Evolutionary conservation across 1,140 invertebrate genomes (phyloP).

Genomic region (Onthophagus taurus): DNA sequence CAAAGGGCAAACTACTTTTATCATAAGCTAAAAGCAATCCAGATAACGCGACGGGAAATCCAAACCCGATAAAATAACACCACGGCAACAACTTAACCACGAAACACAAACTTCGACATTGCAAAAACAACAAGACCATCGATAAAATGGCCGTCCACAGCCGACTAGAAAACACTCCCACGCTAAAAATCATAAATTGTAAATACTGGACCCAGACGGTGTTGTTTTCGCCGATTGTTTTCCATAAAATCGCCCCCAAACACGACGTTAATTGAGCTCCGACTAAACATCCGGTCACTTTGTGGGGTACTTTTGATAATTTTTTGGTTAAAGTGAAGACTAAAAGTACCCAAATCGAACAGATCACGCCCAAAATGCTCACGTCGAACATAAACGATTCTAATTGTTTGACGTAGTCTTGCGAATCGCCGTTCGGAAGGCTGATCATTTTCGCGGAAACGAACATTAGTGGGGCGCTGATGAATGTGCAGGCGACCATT

Average conservation of each 20-base stretch:
- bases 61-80: conserved; percentile 56
- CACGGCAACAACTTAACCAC: conserved; percentile 62
- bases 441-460: conserved; percentile 88
- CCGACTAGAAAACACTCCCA: conserved; percentile 66
- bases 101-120: conserved; percentile 71
- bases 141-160: conserved; percentile 78
- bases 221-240: conserved; percentile 38
- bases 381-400: conserved; percentile 73
- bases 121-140: conserved; percentile 67
- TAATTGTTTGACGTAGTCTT: conserved; percentile 64
- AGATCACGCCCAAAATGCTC: conserved; percentile 64
- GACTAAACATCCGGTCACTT: conserved; percentile 66
- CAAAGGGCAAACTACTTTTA: conserved; percentile 36
- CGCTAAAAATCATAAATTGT: conserved; percentile 62
- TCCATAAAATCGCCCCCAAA: conserved; percentile 62
- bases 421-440: conserved; percentile 55
- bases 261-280: conserved; percentile 61
- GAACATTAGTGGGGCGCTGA: conserved; percentile 91
- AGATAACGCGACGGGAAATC: conserved; percentile 43
- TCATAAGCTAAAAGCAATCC: conserved; percentile 39
- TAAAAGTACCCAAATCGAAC: conserved; percentile 67
- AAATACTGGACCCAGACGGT: conserved; percentile 49
- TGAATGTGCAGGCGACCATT: conserved; percentile 88
- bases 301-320: conserved; percentile 71
- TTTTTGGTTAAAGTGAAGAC: conserved; percentile 69